Evolutionary conservation across 2,888 invertebrate species (phyloP), one percentile per base, ranked within the genome.

Genomic region (Xestoiulus laeticollis): DNA sequence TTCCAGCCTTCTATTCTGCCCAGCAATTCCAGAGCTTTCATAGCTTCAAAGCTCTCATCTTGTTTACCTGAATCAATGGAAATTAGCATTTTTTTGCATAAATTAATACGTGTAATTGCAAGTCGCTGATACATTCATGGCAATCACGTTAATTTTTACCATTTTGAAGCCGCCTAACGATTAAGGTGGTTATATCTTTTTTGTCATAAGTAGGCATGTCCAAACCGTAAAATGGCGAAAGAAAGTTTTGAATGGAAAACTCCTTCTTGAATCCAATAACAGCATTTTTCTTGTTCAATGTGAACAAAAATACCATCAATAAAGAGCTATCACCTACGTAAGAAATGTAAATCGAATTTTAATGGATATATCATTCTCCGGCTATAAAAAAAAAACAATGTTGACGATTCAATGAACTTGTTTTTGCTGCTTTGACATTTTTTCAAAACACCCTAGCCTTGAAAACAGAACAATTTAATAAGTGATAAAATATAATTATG

Each of bases 1-100:
- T 48, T 19, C 86, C 86, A 86, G 86, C 86, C 86, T 30, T 44
- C 30, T 8, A 32, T 30, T 30, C 19, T 30, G 48, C 48, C n/a
- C 16, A 86, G 32, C n/a, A 86, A n/a, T 16, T 86, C 48, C 44
- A 86, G 48, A 30, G 86, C 86, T 30, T 26, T 38, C 19, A 30
- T 12, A 0, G 26, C 5, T 48, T 86, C 86, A 16, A 84, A 43
- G 32, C 84, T 33, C n/a, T 33, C 33, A 8, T 16, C 8, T 68
- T 26, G 68, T 22, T 68, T 26, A 1, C 68, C 68, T 68, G 22
- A 26, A 22, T 26, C 22, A 26, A 26, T 26, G 1, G n/a, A 26
- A 26, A 26, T 68, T 12, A 68, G 68, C 8, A 12, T 68, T 68
- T 48, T 48, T 3, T 14, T 59, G 59, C 19, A n/a, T 22, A 4